Conservation (phyloP, 2,888 invertebrate species). For the Zele albiditarsus region DNA sequence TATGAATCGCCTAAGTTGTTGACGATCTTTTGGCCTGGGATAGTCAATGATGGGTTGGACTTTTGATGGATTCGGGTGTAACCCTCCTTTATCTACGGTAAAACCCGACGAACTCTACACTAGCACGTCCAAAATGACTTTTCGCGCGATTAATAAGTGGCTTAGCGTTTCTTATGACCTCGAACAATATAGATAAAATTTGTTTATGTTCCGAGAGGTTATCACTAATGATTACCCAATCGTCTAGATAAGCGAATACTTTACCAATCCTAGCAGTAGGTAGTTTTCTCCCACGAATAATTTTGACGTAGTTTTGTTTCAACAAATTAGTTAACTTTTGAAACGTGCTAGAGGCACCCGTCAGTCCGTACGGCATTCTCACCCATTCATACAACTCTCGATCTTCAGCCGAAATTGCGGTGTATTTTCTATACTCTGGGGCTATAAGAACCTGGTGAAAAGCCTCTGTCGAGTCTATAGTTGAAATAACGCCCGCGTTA, state of each 20-base stretch:
- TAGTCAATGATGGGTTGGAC: constrained; percentile 44
- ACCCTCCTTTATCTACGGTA: constrained; percentile 44
- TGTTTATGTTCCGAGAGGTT: constrained; percentile 36
- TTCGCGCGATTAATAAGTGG: constrained; percentile 44
- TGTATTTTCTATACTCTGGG: neutral
- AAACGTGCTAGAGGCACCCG: constrained; percentile 45
- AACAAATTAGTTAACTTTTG: constrained; percentile 43
- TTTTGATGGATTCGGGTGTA: constrained; percentile 45
- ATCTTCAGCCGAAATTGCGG: constrained; percentile 42
- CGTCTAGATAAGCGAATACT: constrained; percentile 44
- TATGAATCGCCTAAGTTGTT: constrained; percentile 43
- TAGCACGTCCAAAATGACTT: constrained; percentile 44
- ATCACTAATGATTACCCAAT: constrained; percentile 45
- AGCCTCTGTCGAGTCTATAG: neutral
- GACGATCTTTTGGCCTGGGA: constrained; percentile 32
- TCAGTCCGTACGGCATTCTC: constrained; percentile 47
- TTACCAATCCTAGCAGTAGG: constrained; percentile 39
- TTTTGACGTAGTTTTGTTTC: constrained; percentile 22
- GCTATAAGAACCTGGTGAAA: neutral
- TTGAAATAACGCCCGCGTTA: neutral
- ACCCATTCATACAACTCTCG: constrained; percentile 41
- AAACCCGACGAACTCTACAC: constrained; percentile 46
- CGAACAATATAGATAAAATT: constrained; percentile 35
- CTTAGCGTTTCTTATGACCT: constrained; percentile 40
- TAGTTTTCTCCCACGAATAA: constrained; percentile 32